These are phyloP conservation scores for Raja brachyura DNA, from an alignment of 2,113 vertebrate genomes.

Conservation along the genomic window DNA sequence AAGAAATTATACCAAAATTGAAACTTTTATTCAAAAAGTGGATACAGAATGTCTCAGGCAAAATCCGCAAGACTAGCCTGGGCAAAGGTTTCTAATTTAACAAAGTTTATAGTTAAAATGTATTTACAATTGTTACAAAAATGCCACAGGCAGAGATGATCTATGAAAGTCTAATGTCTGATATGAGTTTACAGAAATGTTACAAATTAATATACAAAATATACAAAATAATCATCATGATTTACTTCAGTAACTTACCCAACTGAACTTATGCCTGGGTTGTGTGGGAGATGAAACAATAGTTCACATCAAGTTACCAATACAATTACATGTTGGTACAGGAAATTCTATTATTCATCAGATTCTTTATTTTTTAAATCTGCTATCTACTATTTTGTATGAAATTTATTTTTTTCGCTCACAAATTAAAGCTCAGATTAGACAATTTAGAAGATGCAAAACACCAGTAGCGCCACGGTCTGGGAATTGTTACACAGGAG, in stretches of 20 bases:
- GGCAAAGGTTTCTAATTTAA: constrained; percentile 8
- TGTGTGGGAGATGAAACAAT: neutral
- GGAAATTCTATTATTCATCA: neutral
- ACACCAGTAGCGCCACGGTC: neutral
- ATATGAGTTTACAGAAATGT: neutral
- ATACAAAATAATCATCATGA: neutral
- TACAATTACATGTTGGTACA: neutral
- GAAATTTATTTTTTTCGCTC: neutral
- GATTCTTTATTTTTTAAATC: neutral
- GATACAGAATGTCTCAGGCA: neutral
- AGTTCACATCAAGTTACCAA: neutral
- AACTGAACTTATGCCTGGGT: too few relatives aligned
- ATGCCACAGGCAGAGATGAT: neutral
- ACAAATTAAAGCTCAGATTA: neutral
- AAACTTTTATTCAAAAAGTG: too few relatives aligned
- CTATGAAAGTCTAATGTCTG: neutral
- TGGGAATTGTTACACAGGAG: neutral
- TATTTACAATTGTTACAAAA: neutral
- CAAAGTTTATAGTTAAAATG: neutral
- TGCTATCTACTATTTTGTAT: neutral
- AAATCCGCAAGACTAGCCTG: neutral
- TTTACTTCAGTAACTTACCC: neutral
- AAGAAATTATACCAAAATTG: neutral
- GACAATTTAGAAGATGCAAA: neutral
- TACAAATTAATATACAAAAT: too few relatives aligned